Conservation (phyloP, 1,140 invertebrate genomes). For the Anthonomus grandis region DNA sequence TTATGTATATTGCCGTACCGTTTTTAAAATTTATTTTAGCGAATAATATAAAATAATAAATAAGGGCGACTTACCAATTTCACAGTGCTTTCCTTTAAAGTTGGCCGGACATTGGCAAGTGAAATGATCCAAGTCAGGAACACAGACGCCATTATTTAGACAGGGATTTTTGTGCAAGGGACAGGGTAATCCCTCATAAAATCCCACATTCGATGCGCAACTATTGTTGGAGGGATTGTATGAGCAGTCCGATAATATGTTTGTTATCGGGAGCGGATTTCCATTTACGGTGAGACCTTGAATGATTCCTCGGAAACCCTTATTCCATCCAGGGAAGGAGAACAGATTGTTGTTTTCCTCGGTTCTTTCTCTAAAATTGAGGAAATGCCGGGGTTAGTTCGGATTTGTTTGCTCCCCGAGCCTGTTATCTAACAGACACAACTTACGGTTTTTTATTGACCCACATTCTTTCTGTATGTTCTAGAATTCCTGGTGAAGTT, state of each 20-base stretch:
- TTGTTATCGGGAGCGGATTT: slow-evolving; percentile 57
- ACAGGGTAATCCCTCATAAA: slow-evolving; percentile 70
- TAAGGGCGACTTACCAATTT: slow-evolving; percentile 71
- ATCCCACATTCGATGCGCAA: slow-evolving; percentile 44
- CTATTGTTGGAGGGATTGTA: slow-evolving; percentile 35
- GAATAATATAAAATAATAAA: slow-evolving; percentile 6
- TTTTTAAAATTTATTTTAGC: no score
- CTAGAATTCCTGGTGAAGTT: neutral
- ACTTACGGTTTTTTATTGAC: no score
- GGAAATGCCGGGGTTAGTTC: slow-evolving; percentile 51
- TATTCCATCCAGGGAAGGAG: slow-evolving; percentile 63
- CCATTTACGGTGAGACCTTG: slow-evolving; percentile 83
- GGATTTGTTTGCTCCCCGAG: neutral
- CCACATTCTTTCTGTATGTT: neutral
- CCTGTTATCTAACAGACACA: slow-evolving; percentile 12
- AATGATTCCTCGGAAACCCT: slow-evolving; percentile 77
- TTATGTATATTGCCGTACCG: no score
- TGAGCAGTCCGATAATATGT: slow-evolving; percentile 40
- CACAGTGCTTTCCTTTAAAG: slow-evolving; percentile 68
- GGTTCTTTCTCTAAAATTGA: slow-evolving; percentile 65
- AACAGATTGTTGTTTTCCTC: slow-evolving; percentile 31
- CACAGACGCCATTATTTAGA: slow-evolving; percentile 71
- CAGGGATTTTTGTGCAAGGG: slow-evolving; percentile 62
- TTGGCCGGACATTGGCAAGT: slow-evolving; percentile 66
- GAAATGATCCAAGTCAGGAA: slow-evolving; percentile 68